Conservation (phyloP, 2,888 invertebrate genomes). For the Physocephala rufipes region DNA sequence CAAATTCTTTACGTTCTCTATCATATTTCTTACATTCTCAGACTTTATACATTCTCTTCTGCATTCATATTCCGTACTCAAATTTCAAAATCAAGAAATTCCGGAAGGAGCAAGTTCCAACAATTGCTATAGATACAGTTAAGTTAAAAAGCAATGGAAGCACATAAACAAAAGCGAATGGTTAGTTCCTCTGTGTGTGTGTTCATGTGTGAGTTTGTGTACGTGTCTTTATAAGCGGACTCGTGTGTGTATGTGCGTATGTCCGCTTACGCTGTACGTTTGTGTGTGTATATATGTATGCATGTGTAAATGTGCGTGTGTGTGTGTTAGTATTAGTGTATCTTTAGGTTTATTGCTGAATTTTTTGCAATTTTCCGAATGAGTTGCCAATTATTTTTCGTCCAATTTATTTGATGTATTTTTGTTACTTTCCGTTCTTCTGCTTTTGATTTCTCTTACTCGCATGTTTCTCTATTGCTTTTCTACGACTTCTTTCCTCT, state of each 20-base stretch:
- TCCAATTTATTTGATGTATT: slow-evolving; percentile 48
- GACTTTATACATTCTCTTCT: not conserved
- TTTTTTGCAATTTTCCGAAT: slow-evolving; percentile 49
- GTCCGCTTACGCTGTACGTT: too few relatives aligned
- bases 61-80: not conserved
- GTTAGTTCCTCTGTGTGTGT: not conserved
- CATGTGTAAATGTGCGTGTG: too few relatives aligned
- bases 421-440: slow-evolving; percentile 16
- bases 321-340: too few relatives aligned
- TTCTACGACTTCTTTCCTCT: not conserved
- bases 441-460: not conserved
- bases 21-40: too few relatives aligned
- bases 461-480: not conserved
- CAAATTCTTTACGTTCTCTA: not conserved
- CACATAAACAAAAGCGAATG: not conserved
- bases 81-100: not conserved
- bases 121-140: not conserved
- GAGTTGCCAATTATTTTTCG: slow-evolving; percentile 47
- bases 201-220: too few relatives aligned
- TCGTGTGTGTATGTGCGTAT: too few relatives aligned
- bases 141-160: not conserved
- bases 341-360: slow-evolving; percentile 36
- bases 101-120: not conserved
- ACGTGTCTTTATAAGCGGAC: too few relatives aligned
- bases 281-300: too few relatives aligned